Evolutionary conservation across 2,113 vertebrate genomes (phyloP).

Genomic region (Thymallus thymallus): DNA sequence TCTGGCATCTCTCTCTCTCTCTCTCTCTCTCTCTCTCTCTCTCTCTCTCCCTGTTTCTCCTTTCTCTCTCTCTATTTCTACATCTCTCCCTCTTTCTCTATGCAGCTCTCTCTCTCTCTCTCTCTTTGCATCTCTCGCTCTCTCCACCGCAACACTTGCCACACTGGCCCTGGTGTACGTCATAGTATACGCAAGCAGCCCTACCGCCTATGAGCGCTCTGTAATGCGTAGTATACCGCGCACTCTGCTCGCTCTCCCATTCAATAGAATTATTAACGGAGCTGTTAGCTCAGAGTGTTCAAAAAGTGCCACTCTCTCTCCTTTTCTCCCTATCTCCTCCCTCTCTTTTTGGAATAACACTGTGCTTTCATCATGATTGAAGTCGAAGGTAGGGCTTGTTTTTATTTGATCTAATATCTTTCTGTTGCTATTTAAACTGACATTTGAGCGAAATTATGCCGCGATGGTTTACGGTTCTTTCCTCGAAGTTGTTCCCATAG

Average conservation of each 20-base stretch:
- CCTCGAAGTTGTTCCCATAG: background rate
- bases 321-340: conserved; percentile 5
- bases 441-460: background rate
- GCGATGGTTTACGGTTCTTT: background rate
- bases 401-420: too few relatives aligned
- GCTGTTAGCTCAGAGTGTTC: conserved; percentile 28
- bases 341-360: conserved; percentile 62
- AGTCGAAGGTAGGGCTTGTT: conserved; percentile 70
- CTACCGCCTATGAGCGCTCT: conserved; percentile 43
- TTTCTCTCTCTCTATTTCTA: too few relatives aligned
- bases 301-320: conserved; percentile 42
- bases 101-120: too few relatives aligned
- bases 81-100: too few relatives aligned
- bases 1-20: too few relatives aligned
- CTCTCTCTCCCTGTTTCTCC: background rate
- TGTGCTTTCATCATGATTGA: conserved; percentile 75
- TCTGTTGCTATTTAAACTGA: background rate
- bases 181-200: conserved; percentile 66
- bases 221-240: conserved; percentile 40
- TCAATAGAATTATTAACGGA: conserved; percentile 60
- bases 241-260: conserved; percentile 53
- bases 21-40: too few relatives aligned
- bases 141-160: background rate
- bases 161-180: conserved; percentile 51
- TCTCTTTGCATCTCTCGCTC: conserved; percentile 1